Base-by-base conservation (phyloP, 2,797 vertebrate species). In the Gallirallus australis region DNA sequence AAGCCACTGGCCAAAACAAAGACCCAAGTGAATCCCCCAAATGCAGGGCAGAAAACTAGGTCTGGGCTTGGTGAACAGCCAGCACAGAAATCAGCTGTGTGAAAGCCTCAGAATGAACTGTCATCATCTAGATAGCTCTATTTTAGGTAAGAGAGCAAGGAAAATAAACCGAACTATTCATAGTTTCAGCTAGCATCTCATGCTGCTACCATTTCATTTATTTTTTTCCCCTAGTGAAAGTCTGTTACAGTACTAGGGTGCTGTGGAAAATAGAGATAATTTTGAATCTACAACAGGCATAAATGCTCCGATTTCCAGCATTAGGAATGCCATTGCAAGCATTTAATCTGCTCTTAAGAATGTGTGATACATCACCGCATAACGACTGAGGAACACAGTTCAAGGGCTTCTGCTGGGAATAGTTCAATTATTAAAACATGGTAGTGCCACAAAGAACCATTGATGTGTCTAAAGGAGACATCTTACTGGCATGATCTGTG, bases 351-450 rank as follows among this genome's bases (percentile, higher is more conserved):
- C 60, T 84, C 37, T 84, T 89, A 11, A 71, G 66, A 89, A 66
- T 3, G 53, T 89, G 77, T 80, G 83, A 92, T 79, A 64, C 77
- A 91, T 93, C 83, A 71, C 66, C 28, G 21, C 59, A 28, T 60
- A 82, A 81, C 81, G 66, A 52, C 39, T 5, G 50, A 77, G 75
- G 75, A 87, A 82, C 70, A 77, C 7, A 89, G 78, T 96, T 92
- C 86, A 86, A 89, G 71, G 70, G 21, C 54, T 90, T 86, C 69
- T 2, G 0, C 50, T 39, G 47, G 35, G 57, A 89, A 53, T 35
- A 80, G 77, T 68, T 84, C 86, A 82, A 75, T 96, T 86, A 94
- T 73, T 94, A 93, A 94, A 93, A 73, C 68, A 68, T 28, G 21
- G 28, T 47, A 77, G 13, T 57, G 60, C 45, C 86, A 90, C 81